Conservation (phyloP, 2,888 invertebrate genomes). For the Heliconius erato region DNA sequence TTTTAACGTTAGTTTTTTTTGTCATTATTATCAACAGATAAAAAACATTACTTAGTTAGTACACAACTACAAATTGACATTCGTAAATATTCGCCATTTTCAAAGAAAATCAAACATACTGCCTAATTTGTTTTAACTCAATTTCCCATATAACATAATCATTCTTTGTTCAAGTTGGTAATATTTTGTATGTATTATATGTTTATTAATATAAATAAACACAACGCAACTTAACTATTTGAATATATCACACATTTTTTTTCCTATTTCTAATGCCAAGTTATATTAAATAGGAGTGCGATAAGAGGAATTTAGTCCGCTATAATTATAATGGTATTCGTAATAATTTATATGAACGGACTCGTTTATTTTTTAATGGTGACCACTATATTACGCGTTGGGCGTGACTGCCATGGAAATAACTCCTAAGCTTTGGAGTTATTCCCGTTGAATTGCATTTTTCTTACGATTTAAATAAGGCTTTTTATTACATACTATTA, state of each 20-base stretch:
- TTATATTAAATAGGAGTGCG: constrained; percentile 79
- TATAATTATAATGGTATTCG: constrained; percentile 78
- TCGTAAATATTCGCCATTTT: too few relatives aligned
- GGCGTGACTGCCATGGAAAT: constrained; percentile 66
- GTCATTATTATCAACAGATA: too few relatives aligned
- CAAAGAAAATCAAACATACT: too few relatives aligned
- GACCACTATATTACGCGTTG: constrained; percentile 80
- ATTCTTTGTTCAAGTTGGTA: too few relatives aligned
- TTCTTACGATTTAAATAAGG: constrained; percentile 46
- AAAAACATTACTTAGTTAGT: too few relatives aligned
- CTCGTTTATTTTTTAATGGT: constrained; percentile 80
- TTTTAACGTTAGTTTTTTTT: too few relatives aligned
- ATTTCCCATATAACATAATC: too few relatives aligned
- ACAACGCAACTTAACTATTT: constrained; percentile 68
- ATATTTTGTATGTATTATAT: too few relatives aligned
- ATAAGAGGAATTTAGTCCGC: constrained; percentile 81
- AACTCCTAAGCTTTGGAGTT: constrained; percentile 48
- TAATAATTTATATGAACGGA: constrained; percentile 76
- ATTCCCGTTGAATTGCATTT: constrained; percentile 53
- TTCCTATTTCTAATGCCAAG: constrained; percentile 76
- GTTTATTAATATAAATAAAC: constrained; percentile 60
- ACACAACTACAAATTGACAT: too few relatives aligned
- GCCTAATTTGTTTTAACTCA: too few relatives aligned
- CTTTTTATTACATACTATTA: constrained; percentile 15
- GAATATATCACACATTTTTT: constrained; percentile 58